phyloP scores from a whole-genome alignment of 2,113 vertebrate genomes.

The Cynopterus brachyotis region DNA sequence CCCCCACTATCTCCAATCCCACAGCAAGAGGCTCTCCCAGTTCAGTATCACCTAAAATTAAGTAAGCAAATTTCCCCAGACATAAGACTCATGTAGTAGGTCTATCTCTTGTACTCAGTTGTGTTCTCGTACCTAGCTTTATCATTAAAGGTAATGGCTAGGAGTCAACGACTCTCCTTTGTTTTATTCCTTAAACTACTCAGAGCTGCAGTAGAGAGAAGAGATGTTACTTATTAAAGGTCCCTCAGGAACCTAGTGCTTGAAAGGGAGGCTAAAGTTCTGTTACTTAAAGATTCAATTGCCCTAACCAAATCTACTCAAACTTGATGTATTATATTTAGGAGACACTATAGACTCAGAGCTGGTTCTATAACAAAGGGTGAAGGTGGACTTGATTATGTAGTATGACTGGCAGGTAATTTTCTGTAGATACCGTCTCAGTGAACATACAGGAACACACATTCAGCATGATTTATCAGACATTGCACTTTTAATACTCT shows the following conservation, averaged over 20 bases:
- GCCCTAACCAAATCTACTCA: background rate
- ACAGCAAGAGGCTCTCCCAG: background rate
- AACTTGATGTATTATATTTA: background rate
- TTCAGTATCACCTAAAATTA: background rate
- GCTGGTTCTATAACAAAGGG: background rate
- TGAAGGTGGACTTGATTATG: background rate
- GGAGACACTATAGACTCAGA: background rate
- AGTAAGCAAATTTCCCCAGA: background rate
- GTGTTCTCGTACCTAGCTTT: background rate
- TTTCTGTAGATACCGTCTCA: background rate
- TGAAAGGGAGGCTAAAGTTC: background rate
- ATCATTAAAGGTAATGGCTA: background rate
- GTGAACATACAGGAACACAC: background rate
- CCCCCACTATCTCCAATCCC: fast-evolving
- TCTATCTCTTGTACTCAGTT: background rate
- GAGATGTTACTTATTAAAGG: background rate
- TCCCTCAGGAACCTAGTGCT: fast-evolving
- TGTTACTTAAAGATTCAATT: background rate
- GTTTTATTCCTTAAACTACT: background rate
- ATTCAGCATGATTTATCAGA: background rate
- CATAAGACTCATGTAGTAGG: background rate
- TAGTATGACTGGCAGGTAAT: background rate
- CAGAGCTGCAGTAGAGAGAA: background rate
- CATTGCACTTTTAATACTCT: background rate
- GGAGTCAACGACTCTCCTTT: background rate